Evolutionary conservation across 2,888 invertebrate species (phyloP).

Genomic region (Tortricodes alternella): DNA sequence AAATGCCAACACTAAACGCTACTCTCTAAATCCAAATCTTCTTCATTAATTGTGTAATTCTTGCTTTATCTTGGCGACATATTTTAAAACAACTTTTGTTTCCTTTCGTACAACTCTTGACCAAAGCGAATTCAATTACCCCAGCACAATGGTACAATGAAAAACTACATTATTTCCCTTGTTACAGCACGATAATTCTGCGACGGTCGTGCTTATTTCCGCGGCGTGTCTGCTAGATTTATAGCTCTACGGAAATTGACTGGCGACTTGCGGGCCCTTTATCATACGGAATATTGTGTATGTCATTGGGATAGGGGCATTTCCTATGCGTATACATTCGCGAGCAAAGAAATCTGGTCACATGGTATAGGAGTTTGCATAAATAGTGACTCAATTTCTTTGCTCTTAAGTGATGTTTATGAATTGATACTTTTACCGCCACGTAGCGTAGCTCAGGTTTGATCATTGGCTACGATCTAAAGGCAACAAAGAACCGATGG

Average conservation of each 20-base stretch:
- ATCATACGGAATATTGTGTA: constrained; percentile 1
- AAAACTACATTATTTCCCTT: constrained; percentile 75
- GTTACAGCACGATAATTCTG: constrained; percentile 70
- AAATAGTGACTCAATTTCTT: too few relatives aligned
- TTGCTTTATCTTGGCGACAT: too few relatives aligned
- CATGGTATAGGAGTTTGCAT: too few relatives aligned
- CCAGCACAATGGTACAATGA: constrained; percentile 47
- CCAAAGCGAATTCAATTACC: constrained; percentile 37
- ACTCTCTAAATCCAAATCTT: too few relatives aligned
- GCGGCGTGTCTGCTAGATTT: constrained; percentile 68
- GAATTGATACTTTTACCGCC: too few relatives aligned
- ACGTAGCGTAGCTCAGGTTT: too few relatives aligned
- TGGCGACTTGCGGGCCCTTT: constrained; percentile 35
- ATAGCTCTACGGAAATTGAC: constrained; percentile 74
- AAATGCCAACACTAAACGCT: too few relatives aligned
- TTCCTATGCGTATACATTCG: not conserved
- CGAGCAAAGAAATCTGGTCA: not conserved
- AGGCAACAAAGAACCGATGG: too few relatives aligned
- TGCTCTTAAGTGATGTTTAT: too few relatives aligned
- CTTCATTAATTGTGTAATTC: too few relatives aligned
- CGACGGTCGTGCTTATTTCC: constrained; percentile 67
- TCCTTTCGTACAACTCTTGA: too few relatives aligned
- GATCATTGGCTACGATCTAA: too few relatives aligned
- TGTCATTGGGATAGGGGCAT: not conserved
- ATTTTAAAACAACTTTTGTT: not conserved